These are phyloP conservation scores for Dryomyza anilis DNA, from an alignment of 2,888 invertebrate genomes.

Conservation along the genomic window DNA sequence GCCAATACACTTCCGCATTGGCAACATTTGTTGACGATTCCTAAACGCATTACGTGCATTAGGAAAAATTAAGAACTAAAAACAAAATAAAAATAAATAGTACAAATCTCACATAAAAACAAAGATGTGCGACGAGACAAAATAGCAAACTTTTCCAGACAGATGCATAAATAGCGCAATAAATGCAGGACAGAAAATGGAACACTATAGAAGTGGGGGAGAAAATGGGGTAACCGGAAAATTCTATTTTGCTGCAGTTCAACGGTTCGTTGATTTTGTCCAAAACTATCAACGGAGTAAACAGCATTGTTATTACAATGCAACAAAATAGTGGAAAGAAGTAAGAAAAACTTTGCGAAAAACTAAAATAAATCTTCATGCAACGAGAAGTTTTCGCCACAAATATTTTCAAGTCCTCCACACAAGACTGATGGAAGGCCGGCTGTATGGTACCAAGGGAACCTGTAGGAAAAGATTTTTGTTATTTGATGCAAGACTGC, in stretches of 20 bases:
- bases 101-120: neutral
- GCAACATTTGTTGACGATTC: neutral
- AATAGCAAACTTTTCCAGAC: slow-evolving; percentile 1
- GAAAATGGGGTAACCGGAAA: neutral
- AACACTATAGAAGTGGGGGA: neutral
- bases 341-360: slow-evolving; percentile 10
- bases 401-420: neutral
- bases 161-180: neutral
- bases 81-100: neutral
- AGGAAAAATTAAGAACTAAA: too few species aligned
- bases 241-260: slow-evolving; percentile 17
- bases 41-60: neutral
- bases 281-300: slow-evolving; percentile 21
- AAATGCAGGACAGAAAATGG: neutral
- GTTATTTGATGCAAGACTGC: neutral
- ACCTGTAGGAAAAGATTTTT: too few species aligned
- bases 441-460: too few species aligned
- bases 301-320: slow-evolving; percentile 18
- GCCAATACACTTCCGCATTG: neutral
- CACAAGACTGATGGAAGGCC: neutral
- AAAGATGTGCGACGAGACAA: slow-evolving; percentile 1
- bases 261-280: slow-evolving; percentile 24
- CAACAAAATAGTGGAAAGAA: neutral
- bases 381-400: slow-evolving; percentile 18
- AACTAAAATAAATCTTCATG: slow-evolving; percentile 23